phyloP scores from a whole-genome alignment of 2,888 invertebrate genomes.

The Polylopha cassiicola region DNA sequence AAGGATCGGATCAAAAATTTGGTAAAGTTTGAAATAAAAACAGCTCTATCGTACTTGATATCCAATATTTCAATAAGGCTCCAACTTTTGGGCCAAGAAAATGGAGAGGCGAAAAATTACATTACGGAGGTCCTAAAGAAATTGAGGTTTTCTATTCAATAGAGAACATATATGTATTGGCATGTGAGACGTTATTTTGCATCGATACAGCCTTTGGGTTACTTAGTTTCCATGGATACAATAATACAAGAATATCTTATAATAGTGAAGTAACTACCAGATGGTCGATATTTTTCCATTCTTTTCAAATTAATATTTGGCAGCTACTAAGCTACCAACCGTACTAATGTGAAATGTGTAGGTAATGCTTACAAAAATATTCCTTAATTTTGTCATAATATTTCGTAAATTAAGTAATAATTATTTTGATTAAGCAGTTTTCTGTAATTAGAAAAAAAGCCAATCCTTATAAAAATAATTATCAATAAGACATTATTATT shows the following conservation, averaged over 20 bases:
- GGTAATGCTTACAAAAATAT: too few species aligned
- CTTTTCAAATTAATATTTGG: neutral
- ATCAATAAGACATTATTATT: too few species aligned
- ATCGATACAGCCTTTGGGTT: slow-evolving; percentile 12
- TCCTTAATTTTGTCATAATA: too few species aligned
- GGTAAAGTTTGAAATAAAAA: slow-evolving; percentile 64
- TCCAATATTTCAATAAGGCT: slow-evolving; percentile 73
- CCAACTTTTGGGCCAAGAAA: slow-evolving; percentile 65
- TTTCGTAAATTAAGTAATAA: too few species aligned
- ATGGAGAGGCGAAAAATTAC: slow-evolving; percentile 69
- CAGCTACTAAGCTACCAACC: too few species aligned
- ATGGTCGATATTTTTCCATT: too few species aligned
- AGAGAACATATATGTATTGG: slow-evolving; percentile 41
- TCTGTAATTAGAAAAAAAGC: too few species aligned
- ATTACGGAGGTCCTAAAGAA: slow-evolving; percentile 64
- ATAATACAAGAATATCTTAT: too few species aligned
- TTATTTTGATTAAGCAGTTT: too few species aligned
- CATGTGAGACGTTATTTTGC: slow-evolving; percentile 13
- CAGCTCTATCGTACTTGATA: slow-evolving; percentile 69
- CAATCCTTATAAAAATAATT: too few species aligned
- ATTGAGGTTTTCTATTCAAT: slow-evolving; percentile 54
- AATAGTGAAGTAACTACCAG: too few species aligned
- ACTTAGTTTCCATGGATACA: slow-evolving; percentile 10
- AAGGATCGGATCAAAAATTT: slow-evolving; percentile 20
- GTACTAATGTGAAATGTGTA: too few species aligned